Base-by-base conservation (phyloP, 1,140 invertebrate genomes). In the Drosophila santomea region DNA sequence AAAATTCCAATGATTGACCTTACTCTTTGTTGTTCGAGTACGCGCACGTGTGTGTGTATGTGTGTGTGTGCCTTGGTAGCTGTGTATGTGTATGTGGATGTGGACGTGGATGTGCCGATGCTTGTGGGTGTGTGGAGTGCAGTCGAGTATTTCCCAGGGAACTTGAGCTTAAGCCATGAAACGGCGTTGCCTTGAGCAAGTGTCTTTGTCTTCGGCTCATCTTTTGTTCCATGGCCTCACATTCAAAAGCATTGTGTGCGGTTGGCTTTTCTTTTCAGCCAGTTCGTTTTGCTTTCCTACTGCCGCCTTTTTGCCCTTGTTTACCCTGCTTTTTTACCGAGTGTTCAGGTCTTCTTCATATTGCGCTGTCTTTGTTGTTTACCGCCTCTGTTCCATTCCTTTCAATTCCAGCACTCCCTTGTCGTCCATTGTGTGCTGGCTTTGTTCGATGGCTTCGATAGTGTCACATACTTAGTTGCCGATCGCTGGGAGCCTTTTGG, bases 1-100 rank as follows among this genome's bases (percentile, higher is more conserved):
- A 89, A 79, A 82, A 89, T 89, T 89, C 84, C 84, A 89, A 80
- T 89, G 84, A 90, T 89, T 89, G 84, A 89, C 84, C 84, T 89
- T 88, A 68, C 77, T 61, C 69, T 78, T 64, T 60, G 61, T 73
- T 72, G 68, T 71, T 72, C 52, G 41, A 61, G 43, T 35, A 12
- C 71, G 68, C 57, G 57, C 52, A 36, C 52, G 43, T 35, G 12
- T 51, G 56, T 10, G 60, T 52, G 35, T 74, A 39, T 52, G n/a
- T 25, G 1, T 47, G 32, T 12, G 20, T 45, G 8, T 45, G 17
- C 2, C 2, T 15, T 41, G n/a, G 43, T 43, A 43, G 10, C 50
- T 43, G 20, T 74, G 44, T 47, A 12, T 45, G 35, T 77, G 58
- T 28, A 23, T 64, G 44, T 63, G 51, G 8, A 14, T 66, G 66